These are phyloP conservation scores for Glandiceps talaboti DNA, from an alignment of 53 echinoderm and acorn worm species.

Conservation along the genomic window DNA sequence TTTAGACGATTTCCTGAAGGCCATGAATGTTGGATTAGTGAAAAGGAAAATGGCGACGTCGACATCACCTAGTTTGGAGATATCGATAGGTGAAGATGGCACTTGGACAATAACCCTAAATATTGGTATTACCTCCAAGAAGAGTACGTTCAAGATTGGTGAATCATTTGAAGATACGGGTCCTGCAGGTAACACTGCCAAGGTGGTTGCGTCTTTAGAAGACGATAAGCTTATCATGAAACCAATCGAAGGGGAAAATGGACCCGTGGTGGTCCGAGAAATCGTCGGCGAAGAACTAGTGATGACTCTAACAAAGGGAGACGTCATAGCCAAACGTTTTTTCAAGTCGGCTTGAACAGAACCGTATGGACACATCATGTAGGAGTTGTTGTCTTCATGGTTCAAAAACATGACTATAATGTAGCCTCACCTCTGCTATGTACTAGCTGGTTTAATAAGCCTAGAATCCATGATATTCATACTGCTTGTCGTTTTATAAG, in stretches of 20 bases:
- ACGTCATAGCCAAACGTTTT: constrained; percentile 41
- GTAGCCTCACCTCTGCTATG: too few relatives aligned
- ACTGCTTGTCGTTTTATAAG: too few relatives aligned
- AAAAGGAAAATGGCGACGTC: constrained; percentile 48
- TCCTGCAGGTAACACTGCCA: too few relatives aligned
- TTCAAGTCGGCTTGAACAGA: constrained; percentile 49
- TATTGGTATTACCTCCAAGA: too few relatives aligned
- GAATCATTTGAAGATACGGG: too few relatives aligned
- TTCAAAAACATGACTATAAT: too few relatives aligned
- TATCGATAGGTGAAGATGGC: constrained; percentile 40
- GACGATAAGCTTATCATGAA: constrained; percentile 39
- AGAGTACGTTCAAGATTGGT: too few relatives aligned
- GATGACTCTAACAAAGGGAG: constrained; percentile 43
- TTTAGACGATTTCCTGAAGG: constrained; percentile 68
- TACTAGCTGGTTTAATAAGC: too few relatives aligned
- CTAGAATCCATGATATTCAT: too few relatives aligned
- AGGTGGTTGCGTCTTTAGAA: constrained; percentile 10
- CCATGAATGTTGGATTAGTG: constrained; percentile 52
- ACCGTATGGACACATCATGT: too few relatives aligned
- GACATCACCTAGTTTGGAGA: constrained; percentile 51
- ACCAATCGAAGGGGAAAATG: constrained; percentile 6
- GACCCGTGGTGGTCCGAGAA: constrained; percentile 53
- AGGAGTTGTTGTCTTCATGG: too few relatives aligned
- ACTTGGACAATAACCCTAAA: constrained; percentile 28
- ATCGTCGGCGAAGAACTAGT: constrained; percentile 41